Evolutionary conservation across 37 sponge, comb jelly and placozoan genomes (phyloP).

Genomic region (Aplysina aerophoba): DNA sequence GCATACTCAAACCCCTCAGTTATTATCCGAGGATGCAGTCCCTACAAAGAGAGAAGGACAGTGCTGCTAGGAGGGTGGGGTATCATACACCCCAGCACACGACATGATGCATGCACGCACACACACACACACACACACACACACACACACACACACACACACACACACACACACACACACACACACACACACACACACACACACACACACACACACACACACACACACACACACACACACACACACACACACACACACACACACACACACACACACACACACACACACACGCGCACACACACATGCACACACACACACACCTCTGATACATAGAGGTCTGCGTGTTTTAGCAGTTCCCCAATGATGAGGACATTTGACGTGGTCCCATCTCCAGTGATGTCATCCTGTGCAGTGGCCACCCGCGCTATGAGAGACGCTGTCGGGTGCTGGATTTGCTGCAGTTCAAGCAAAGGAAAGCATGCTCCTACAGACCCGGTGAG

Average conservation of each 20-base stretch:
- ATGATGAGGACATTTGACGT: slow-evolving; percentile 99
- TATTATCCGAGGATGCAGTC: slow-evolving; percentile 94
- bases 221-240: too few relatives aligned
- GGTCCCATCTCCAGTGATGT: slow-evolving; percentile 99
- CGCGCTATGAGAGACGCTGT: slow-evolving; percentile 98
- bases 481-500: too few relatives aligned
- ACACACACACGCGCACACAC: background rate
- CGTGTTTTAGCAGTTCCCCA: slow-evolving; percentile 97
- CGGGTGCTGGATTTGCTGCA: slow-evolving; percentile 98
- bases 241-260: too few relatives aligned
- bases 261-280: too few relatives aligned
- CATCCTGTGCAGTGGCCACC: slow-evolving; percentile 98
- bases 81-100: too few relatives aligned
- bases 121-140: too few relatives aligned
- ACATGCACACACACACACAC: slow-evolving; percentile 9
- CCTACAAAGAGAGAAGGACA: slow-evolving; percentile 46
- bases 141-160: too few relatives aligned
- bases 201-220: too few relatives aligned
- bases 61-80: too few relatives aligned
- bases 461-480: background rate
- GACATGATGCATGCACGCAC: too few relatives aligned
- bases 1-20: slow-evolving; percentile 96
- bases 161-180: too few relatives aligned
- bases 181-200: too few relatives aligned
- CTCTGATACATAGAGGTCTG: slow-evolving; percentile 82